Evolutionary conservation across 2,797 vertebrate genomes (phyloP).

Genomic region (Orientallactaga sibirica): DNA sequence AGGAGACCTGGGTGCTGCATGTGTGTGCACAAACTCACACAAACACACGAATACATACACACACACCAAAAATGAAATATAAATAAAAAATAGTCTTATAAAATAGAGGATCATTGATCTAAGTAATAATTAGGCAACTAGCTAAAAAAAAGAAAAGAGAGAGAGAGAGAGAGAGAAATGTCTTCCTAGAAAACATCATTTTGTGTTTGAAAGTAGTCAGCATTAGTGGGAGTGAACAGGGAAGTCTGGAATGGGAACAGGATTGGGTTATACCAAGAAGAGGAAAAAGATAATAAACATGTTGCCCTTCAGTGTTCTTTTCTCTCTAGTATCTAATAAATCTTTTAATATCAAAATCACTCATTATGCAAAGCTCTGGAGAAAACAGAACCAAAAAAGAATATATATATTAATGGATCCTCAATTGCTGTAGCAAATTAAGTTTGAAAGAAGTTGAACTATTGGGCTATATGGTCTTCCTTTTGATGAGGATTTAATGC

Average conservation of each 20-base stretch:
- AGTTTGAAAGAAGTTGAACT: constrained; percentile 5
- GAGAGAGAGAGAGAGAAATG: too few relatives aligned
- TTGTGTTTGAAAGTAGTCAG: background rate
- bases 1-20: too few relatives aligned
- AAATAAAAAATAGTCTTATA: background rate
- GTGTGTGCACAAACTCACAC: too few relatives aligned
- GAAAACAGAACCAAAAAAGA: background rate
- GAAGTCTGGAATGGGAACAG: fast-evolving
- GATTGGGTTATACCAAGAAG: background rate
- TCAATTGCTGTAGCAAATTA: constrained; percentile 22
- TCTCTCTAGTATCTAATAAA: background rate
- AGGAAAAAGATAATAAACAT: background rate
- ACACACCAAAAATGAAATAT: background rate
- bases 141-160: background rate
- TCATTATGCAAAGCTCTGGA: background rate
- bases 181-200: background rate
- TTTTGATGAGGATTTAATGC: constrained; percentile 48
- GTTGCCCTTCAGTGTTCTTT: background rate
- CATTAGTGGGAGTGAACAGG: background rate
- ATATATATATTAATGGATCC: background rate
- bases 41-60: too few relatives aligned
- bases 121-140: background rate
- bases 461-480: background rate
- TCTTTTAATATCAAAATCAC: background rate
- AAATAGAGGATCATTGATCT: background rate